Evolutionary conservation across 1,140 invertebrate genomes (phyloP).

Genomic region (Drosophila truncata): DNA sequence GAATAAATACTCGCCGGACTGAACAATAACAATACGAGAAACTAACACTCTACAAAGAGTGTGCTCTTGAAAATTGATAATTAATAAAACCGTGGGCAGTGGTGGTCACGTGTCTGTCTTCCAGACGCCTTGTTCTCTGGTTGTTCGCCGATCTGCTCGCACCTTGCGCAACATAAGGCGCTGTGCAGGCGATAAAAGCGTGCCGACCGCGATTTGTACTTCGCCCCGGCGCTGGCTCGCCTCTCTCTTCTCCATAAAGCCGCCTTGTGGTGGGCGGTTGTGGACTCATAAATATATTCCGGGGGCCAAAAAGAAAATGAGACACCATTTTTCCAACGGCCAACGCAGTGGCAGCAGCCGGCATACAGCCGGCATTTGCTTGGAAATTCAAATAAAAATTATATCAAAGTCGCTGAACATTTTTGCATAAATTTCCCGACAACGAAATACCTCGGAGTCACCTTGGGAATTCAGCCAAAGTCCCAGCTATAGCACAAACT

Average conservation of each 20-base stretch:
- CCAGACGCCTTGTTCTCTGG: conserved; percentile 30
- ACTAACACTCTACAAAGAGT: conserved; percentile 18
- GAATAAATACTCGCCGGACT: conserved; percentile 1
- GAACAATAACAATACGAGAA: conserved; percentile 16
- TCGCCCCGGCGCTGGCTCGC: conserved; percentile 8
- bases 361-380: conserved; percentile 41
- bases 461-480: conserved; percentile 18
- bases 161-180: conserved; percentile 57
- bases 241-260: conserved; percentile 15
- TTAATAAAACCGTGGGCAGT: conserved; percentile 58
- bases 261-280: conserved; percentile 39
- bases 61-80: conserved; percentile 75
- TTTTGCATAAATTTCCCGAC: conserved; percentile 26
- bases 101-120: conserved; percentile 69
- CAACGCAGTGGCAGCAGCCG: conserved; percentile 27
- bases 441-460: conserved; percentile 38
- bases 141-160: conserved; percentile 37
- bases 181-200: conserved; percentile 57
- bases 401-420: conserved; percentile 45
- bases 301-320: conserved; percentile 12
- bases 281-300: conserved; percentile 54
- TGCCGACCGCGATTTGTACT: conserved; percentile 62
- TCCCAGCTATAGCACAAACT: not conserved
- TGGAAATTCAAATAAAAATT: conserved; percentile 35
- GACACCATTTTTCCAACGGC: conserved; percentile 24